Base-by-base conservation (phyloP, 1,140 invertebrate genomes). In the Drosophila sproati region DNA sequence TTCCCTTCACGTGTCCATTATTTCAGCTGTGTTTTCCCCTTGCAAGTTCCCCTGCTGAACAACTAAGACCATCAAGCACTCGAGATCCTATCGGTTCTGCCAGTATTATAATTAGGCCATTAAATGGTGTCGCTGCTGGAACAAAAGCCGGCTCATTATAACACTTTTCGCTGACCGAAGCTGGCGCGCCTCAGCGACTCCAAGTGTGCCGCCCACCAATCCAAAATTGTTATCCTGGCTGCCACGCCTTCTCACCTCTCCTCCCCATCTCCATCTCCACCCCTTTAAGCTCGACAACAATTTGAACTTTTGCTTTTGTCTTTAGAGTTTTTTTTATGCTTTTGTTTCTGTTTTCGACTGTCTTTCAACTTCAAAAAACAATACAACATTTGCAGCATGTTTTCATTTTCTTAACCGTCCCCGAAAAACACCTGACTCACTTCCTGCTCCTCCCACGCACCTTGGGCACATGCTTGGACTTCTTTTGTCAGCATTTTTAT, bases 91-190 rank as follows among this genome's bases (percentile, higher is more conserved):
- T 75, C 51, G 43, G 57, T n/a, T 4, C 10, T 70, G 47, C n/a
- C 20, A 28, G 60, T 35, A 47, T 52, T 64, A 64, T 71, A 71
- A 71, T 75, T 64, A 63, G 55, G 54, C 52, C 48, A 75, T 75
- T 63, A 62, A 51, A 7, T 52, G 54, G 57, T 37, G 12, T 74
- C 28, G 71, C 52, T 68, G 61, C 45, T 28, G 7, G 61, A 72
- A 77, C 70, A 73, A 68, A 73, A 77, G 74, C 37, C 28, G 61
- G 51, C 73, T 72, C 73, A 78, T 78, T 78, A 76, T 72, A 78
- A 72, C 67, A 76, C 77, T 63, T 67, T 78, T 63, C 51, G 73
- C 68, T 78, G 71, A 62, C 77, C 67, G 35, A 29, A 29, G 45
- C 43, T 56, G 67, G 39, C 48, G 51, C 66, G 51, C 71, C 70